Evolutionary conservation across 2,797 vertebrate genomes (phyloP).

Genomic region (Mormyrus hasselquistii): DNA sequence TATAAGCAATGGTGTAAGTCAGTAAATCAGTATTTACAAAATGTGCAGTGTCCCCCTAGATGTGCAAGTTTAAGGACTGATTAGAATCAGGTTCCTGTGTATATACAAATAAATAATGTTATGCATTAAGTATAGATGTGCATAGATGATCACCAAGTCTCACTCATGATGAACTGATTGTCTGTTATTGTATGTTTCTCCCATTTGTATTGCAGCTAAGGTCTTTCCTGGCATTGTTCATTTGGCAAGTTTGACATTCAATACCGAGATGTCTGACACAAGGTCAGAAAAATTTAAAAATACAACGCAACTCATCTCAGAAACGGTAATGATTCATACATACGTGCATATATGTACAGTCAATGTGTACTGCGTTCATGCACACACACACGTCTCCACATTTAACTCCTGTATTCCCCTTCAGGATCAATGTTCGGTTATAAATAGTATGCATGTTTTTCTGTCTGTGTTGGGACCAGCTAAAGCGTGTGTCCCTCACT

Average conservation of each 20-base stretch:
- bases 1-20: not conserved
- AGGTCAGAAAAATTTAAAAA: fast-evolving
- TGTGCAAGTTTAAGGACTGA: not conserved
- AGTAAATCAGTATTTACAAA: not conserved
- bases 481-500: not conserved
- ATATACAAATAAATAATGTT: not conserved
- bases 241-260: fast-evolving
- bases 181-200: not conserved
- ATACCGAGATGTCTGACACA: fast-evolving
- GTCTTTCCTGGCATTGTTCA: conserved; percentile 38
- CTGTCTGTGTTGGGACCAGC: not conserved
- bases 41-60: not conserved
- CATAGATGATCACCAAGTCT: not conserved
- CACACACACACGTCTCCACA: not conserved
- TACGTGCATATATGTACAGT: not conserved
- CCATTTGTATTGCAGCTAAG: conserved; percentile 35
- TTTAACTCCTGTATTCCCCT: not conserved
- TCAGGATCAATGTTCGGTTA: not conserved
- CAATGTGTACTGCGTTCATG: not conserved
- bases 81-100: not conserved
- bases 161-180: not conserved
- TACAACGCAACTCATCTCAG: fast-evolving
- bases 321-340: conserved; percentile 15
- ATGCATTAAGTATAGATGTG: not conserved
- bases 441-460: not conserved